phyloP scores from a whole-genome alignment of 1,140 invertebrate species.

The Nasonia longicornis region DNA sequence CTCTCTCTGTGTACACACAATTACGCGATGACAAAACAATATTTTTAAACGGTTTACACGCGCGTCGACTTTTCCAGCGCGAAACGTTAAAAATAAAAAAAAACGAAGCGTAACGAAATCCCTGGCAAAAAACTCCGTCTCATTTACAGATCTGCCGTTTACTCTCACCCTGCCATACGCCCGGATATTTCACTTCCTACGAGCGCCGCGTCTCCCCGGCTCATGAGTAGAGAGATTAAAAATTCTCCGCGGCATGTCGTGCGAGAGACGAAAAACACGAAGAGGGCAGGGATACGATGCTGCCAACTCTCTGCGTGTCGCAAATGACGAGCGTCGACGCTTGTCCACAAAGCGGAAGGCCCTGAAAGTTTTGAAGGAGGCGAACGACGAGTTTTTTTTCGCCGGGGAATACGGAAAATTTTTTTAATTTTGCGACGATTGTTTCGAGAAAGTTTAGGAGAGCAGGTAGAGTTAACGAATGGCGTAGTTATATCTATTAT shows the following conservation, averaged over 20 bases:
- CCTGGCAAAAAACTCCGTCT: constrained; percentile 10
- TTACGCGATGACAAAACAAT: too few species aligned
- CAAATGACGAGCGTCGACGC: constrained; percentile 42
- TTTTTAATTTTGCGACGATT: neutral
- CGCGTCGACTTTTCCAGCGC: neutral
- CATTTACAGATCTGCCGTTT: constrained; percentile 19
- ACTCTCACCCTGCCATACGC: neutral
- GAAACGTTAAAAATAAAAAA: neutral
- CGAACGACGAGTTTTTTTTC: too few species aligned
- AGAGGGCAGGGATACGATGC: neutral
- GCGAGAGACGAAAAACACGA: constrained; percentile 6
- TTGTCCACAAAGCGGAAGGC: constrained; percentile 50
- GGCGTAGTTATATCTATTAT: too few species aligned
- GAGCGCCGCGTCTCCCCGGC: neutral
- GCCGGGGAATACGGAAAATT: neutral
- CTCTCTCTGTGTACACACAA: too few species aligned
- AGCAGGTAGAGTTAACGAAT: neutral
- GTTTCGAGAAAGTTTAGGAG: neutral
- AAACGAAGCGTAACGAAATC: neutral
- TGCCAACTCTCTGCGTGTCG: constrained; percentile 36
- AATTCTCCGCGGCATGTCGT: constrained; percentile 42
- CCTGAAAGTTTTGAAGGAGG: constrained; percentile 35
- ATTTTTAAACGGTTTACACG: neutral
- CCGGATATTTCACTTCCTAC: constrained; percentile 21
- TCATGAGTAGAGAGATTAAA: constrained; percentile 48